Evolutionary conservation across 2,797 vertebrate species (phyloP), one percentile per base, ranked within the genome.

Genomic region (Phataginus tricuspis): DNA sequence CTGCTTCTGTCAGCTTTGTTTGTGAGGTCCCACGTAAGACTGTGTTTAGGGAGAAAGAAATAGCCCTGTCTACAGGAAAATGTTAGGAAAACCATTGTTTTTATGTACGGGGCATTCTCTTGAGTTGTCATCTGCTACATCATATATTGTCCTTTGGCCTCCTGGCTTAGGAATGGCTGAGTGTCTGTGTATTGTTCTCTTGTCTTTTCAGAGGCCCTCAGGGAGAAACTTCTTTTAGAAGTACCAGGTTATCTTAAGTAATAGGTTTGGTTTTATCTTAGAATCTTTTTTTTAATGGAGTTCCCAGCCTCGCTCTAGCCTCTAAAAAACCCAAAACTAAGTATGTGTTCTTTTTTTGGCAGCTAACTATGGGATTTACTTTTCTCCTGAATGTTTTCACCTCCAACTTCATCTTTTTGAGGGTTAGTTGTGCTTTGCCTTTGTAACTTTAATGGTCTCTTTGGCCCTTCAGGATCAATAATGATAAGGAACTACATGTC

Each of bases 31-130:
- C 34, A 0, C 19, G 25, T 19, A 8, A 49, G 25, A 77, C 55
- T 51, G 53, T 45, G 12, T 68, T 80, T 1, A 15, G 49, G 64
- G 6, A 84, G 37, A 31, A 29, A 25, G 9, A 53, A 53, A 15
- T 64, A 37, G 18, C 11, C 53, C 6, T 10, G 2, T 19, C 4
- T 84, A 39, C 2, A 51, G 29, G 37, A 23, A 19, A 37, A 27
- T 13, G 3, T 6, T 18, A 29, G 53, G 61, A 16, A 59, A 39
- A 23, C 14, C 14, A 0, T 39, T n/a, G 2, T 59, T 71, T 37
- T 37, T 6, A 7, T 23, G 57, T 27, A 2, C 45, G n/a, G 0
- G 7, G 34, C 14, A 1, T 0, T 55, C 64, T 64, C 0, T 84
- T 80, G 51, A 45, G 59, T 59, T 61, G 57, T 49, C 37, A 9